These are phyloP conservation scores for Podarcis cretensis DNA, from an alignment of 2,113 vertebrate species.

Conservation along the genomic window DNA sequence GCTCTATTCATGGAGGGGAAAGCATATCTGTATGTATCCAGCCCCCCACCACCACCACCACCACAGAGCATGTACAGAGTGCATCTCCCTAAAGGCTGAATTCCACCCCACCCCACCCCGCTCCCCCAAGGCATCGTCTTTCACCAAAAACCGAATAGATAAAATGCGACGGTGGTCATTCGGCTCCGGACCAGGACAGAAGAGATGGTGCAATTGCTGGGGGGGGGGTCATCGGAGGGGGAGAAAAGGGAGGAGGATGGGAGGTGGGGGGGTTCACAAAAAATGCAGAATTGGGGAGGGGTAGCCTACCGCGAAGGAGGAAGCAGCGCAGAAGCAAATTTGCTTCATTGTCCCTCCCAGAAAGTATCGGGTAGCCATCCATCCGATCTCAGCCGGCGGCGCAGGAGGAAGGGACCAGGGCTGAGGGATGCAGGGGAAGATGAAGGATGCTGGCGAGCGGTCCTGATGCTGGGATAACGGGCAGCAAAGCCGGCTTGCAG, in stretches of 20 bases:
- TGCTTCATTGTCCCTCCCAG: slow-evolving; percentile 79
- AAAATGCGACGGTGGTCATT: no score
- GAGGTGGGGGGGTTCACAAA: neutral
- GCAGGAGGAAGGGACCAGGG: neutral
- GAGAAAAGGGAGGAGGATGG: neutral
- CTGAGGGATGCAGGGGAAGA: neutral
- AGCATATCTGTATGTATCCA: no score
- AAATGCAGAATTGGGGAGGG: no score
- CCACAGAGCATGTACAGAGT: neutral
- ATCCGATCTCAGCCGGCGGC: neutral
- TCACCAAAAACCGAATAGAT: no score
- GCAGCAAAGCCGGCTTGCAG: neutral
- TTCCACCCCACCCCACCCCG: no score
- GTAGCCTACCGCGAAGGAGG: neutral
- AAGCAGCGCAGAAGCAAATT: slow-evolving; percentile 80
- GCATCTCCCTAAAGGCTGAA: neutral
- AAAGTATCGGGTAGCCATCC: slow-evolving; percentile 71
- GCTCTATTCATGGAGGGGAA: no score
- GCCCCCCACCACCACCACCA: no score
- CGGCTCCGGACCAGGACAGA: neutral
- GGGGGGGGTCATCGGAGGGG: no score
- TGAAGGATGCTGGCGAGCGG: neutral
- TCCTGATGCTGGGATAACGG: neutral
- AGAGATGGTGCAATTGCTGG: neutral
- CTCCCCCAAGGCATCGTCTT: no score